A percentile compares a stretch with the other conserved stretches of the same genome.
phyloP scores from a whole-genome alignment of 2,113 vertebrate genomes.

The Bolborhynchus lineola region DNA sequence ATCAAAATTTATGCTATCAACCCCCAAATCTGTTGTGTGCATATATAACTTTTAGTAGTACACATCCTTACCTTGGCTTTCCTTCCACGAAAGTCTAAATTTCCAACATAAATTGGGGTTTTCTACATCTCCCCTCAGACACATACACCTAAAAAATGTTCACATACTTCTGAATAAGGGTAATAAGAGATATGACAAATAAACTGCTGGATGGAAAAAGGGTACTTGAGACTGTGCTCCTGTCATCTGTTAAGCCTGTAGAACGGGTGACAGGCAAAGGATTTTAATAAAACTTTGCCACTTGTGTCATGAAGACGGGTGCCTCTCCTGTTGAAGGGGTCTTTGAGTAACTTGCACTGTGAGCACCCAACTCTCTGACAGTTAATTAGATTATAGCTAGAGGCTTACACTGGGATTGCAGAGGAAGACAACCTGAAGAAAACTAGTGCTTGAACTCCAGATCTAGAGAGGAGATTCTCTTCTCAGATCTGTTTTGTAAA shows the following conservation, averaged over 20 bases:
- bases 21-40: neutral
- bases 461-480: neutral
- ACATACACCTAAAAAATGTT: neutral
- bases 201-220: neutral
- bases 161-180: neutral
- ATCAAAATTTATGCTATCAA: slow-evolving; percentile 5
- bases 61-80: neutral
- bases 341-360: neutral
- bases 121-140: neutral
- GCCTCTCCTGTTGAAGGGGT: neutral
- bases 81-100: neutral
- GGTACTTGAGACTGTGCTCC: neutral
- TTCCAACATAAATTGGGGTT: neutral
- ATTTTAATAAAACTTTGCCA: neutral
- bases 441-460: neutral
- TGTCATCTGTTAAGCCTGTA: neutral
- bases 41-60: neutral
- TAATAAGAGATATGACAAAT: neutral
- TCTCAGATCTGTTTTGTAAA: neutral
- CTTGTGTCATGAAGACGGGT: neutral
- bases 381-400: neutral
- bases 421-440: neutral
- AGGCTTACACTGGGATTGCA: neutral
- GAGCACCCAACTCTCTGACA: neutral
- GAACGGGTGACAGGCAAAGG: neutral